Conservation (phyloP, 2,113 vertebrate species). For the Zootoca vivipara region DNA sequence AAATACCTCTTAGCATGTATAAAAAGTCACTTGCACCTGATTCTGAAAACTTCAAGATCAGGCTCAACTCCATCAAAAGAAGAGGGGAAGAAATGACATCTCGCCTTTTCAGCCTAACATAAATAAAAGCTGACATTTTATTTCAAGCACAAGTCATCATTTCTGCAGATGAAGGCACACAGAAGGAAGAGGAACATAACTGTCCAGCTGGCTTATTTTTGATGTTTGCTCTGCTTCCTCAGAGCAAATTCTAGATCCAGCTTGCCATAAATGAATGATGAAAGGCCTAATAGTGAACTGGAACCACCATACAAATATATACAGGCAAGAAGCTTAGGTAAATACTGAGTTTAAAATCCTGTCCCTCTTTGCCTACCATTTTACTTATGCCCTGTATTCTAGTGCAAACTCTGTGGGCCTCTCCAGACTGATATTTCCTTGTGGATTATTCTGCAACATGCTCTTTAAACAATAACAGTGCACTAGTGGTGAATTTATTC, state of each 20-base stretch:
- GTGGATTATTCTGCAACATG: no score
- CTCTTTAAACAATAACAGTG: no score
- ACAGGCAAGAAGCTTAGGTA: conserved; percentile 1
- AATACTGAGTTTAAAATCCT: neutral
- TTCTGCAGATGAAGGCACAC: conserved; percentile 38
- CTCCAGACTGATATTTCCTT: no score
- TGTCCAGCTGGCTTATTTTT: conserved; percentile 28
- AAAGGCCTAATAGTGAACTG: conserved; percentile 33
- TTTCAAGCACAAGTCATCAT: conserved; percentile 27
- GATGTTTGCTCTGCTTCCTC: neutral
- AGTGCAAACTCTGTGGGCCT: no score
- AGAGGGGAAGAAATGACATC: neutral
- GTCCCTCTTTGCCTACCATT: rapidly evolving
- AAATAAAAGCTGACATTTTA: conserved; percentile 43
- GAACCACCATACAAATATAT: conserved; percentile 13
- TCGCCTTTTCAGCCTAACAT: conserved; percentile 6
- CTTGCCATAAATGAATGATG: conserved; percentile 35
- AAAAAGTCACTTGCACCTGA: neutral
- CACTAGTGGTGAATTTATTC: no score
- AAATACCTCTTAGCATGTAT: neutral
- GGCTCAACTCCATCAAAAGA: neutral
- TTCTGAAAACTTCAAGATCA: conserved; percentile 3
- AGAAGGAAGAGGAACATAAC: conserved; percentile 29
- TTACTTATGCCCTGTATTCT: neutral
- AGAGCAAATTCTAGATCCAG: conserved; percentile 13